Evolutionary conservation across 2,113 vertebrate genomes (phyloP), one percentile per base, ranked within the genome.

Genomic region (Blennius ocellaris): DNA sequence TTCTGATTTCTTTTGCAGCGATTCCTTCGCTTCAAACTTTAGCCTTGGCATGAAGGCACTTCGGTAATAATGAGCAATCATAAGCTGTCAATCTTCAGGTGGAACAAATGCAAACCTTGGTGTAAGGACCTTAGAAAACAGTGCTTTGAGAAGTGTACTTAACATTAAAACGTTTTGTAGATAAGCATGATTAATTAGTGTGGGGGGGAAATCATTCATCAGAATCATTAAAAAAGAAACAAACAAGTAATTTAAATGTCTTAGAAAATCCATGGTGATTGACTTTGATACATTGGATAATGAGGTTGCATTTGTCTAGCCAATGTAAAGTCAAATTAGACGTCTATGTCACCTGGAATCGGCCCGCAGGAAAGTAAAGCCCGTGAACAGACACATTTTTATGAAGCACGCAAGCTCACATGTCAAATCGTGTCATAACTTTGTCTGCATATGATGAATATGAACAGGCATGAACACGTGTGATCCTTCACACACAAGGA

Each of bases 41-140:
- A 17, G 7, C 61, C 62, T 53, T 7, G 12, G 15, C 44, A 15
- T 53, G 21, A 16, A 59, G 53, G 71, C 45, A 69, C 50, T 69
- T 37, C 15, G 43, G 39, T 69, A 57, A 49, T 77, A 79, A 86
- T 70, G 57, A 85, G 53, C n/a, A 45, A 58, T 67, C 47, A 40
- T 50, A 48, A 60, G 41, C 61, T 43, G 44, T 58, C 50, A 30
- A 30, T 30, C 21, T 30, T 30, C 21, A 30, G 21, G 21, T 30
- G 21, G 21, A 77, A n/a, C n/a, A n/a, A n/a, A n/a, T n/a, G n/a
- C n/a, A n/a, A n/a, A 71, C 41, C 41, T 59, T 21, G 45, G 9
- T 3, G 6, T 56, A 6, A 65, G 40, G 63, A 74, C 12, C 30
- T 7, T 5, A 11, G 47, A 52, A 56, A 54, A 56, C 48, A 14